Base-by-base conservation (phyloP, 2,113 vertebrate species). In the Bos javanicus region DNA sequence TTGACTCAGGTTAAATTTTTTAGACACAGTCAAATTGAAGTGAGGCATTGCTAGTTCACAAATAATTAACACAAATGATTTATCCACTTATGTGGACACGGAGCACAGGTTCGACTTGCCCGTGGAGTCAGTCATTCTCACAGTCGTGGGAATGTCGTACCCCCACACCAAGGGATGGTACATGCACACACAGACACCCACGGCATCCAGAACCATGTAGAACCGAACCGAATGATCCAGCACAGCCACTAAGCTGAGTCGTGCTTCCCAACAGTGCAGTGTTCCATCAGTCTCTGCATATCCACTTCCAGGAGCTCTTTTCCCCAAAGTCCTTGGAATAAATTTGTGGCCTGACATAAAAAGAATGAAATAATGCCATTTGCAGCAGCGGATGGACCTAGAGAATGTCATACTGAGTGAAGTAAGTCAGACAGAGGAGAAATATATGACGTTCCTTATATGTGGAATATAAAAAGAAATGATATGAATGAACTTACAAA, bases 1-100 rank as follows among this genome's bases (percentile, higher is more conserved):
- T 89, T 94, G 76, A 62, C 48, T 57, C 52, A 50, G 11, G 52
- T 94, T 94, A 81, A 96, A 84, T 92, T 96, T 97, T 96, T n/a
- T 85, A 96, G 83, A 92, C 46, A 33, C n/a, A 88, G 54, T 26
- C 50, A 56, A 50, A 90, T 82, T 33, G 82, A 97, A 95, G 74
- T 50, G 52, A 87, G 43, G 39, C 14, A 4, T 64, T 76, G 26
- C 30, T 81, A 26, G 50, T 81, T 64, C 33, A 82, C 92, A 83
- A 93, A 96, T 90, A 76, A 85, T 62, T 4, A 97, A 36, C 46
- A 54, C 43, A 52, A 90, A 62, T 13, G 36, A 39, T 56, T 30
- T 43, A 15, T 25, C 6, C 80, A 59, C n/a, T 57, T 59, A 26
- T 15, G 56, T 7, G 43, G 52, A 28, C n/a, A 59, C 0, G 1